Base-by-base conservation (phyloP, 2,888 invertebrate genomes). In the Dendrolimus pini region DNA sequence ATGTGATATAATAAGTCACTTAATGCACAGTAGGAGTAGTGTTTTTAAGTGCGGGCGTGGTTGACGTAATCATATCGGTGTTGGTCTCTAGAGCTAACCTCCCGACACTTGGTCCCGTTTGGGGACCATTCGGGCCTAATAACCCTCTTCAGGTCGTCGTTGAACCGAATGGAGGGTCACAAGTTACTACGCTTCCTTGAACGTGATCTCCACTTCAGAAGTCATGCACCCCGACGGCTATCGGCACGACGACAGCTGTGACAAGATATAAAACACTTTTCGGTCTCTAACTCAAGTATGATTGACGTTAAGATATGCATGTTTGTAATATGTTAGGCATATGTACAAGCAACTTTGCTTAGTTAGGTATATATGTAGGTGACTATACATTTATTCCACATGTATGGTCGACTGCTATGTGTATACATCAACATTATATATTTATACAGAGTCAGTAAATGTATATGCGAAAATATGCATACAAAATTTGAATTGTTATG, bases 191-290 rank as follows among this genome's bases (percentile, higher is more conserved):
- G 62, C 61, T 61, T 63, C 63, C 60, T 63, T 55, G 62, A 57
- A 70, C 71, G 69, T 72, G 71, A 69, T 63, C 64, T 61, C 65
- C 62, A 64, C 62, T 59, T 61, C 55, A 62, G 59, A 57, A 57
- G 67, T 67, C 67, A 67, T 71, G 66, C 63, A 71, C 65, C 71
- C 63, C 69, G 62, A 63, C 62, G 59, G 65, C 62, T 65, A 68
- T 72, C 64, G 65, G 66, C 67, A 72, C 64, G 65, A 65, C 60
- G 65, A 67, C 69, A 64, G 61, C 61, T 62, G 62, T 56, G 62
- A 60, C 62, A 61, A 64, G 61, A 64, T 66, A 41, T 55, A 41
- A 53, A 52, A 52, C 52, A 61, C 53, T 64, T 58, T 63, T 61
- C 59, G 52, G 52, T 54, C 47, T 56, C 41, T 41, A 61, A 42